Evolutionary conservation across 2,888 invertebrate genomes (phyloP).

Genomic region (Macrophya alboannulata): DNA sequence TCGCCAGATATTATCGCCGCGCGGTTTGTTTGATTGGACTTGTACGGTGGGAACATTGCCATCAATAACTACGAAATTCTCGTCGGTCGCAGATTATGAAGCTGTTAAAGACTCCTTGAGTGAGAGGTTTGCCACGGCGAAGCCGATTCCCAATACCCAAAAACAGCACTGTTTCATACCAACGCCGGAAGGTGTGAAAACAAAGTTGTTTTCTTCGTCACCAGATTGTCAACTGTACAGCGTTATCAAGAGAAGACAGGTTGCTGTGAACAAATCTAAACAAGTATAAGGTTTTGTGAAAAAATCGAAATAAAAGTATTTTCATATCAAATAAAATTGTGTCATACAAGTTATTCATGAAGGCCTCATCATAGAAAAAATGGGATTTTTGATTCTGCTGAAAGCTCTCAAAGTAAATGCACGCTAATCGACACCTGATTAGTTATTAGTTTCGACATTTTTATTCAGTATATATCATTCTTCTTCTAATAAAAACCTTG

Average conservation of each 20-base stretch:
- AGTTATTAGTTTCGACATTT: slow-evolving; percentile 1
- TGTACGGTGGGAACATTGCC: slow-evolving; percentile 36
- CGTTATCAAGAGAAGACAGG: neutral
- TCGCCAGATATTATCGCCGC: slow-evolving; percentile 55
- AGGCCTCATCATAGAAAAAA: neutral
- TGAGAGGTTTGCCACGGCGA: slow-evolving; percentile 47
- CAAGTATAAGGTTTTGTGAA: slow-evolving; percentile 1
- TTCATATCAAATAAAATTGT: neutral
- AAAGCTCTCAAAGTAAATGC: slow-evolving; percentile 10
- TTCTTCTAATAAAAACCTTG: neutral
- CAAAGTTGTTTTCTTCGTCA: slow-evolving; percentile 37
- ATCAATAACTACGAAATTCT: slow-evolving; percentile 50
- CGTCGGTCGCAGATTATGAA: slow-evolving; percentile 46
- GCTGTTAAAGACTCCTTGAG: slow-evolving; percentile 47
- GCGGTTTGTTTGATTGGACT: slow-evolving; percentile 58
- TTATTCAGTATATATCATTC: slow-evolving; percentile 16
- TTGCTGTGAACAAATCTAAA: neutral
- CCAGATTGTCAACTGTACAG: slow-evolving; percentile 3
- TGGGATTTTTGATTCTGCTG: neutral
- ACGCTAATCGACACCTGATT: neutral
- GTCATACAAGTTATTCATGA: neutral
- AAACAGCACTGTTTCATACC: slow-evolving; percentile 58
- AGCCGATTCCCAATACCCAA: slow-evolving; percentile 52
- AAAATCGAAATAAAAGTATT: slow-evolving; percentile 7
- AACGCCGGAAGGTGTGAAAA: slow-evolving; percentile 53